Percentiles rank a stretch among this genome's conserved stretches.
These are phyloP conservation scores for Neuroterus valhalla DNA, from an alignment of 1,140 invertebrate species.

Conservation along the genomic window DNA sequence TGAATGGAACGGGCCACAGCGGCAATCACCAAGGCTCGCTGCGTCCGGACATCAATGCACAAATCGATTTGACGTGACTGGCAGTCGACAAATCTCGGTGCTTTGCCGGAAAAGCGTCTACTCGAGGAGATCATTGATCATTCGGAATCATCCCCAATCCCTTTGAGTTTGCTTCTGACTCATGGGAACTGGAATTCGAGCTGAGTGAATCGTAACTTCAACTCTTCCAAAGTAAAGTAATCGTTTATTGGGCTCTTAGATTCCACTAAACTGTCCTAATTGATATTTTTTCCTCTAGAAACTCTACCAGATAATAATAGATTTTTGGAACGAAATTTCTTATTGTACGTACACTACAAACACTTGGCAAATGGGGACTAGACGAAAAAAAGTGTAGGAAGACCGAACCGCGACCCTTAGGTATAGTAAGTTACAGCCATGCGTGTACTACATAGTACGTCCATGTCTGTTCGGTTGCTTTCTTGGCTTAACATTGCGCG, in stretches of 20 bases:
- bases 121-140: conserved; percentile 49
- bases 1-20: conserved; percentile 50
- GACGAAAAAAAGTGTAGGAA: too few species aligned
- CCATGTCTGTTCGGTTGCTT: too few species aligned
- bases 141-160: conserved; percentile 48
- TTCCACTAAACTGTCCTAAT: background rate
- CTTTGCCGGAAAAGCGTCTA: conserved; percentile 50
- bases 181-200: background rate
- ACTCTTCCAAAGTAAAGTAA: background rate
- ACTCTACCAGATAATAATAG: background rate
- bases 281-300: background rate
- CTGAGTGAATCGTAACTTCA: background rate
- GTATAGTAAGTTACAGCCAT: too few species aligned
- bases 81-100: conserved; percentile 65
- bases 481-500: too few species aligned
- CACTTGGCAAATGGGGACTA: too few species aligned
- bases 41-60: conserved; percentile 48
- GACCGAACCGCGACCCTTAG: too few species aligned
- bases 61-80: conserved; percentile 70
- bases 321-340: too few species aligned
- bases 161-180: conserved; percentile 42
- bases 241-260: background rate
- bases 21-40: conserved; percentile 30
- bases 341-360: too few species aligned
- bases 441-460: too few species aligned